Conservation (phyloP, 2,888 invertebrate genomes). For the Micropterix aruncella region DNA sequence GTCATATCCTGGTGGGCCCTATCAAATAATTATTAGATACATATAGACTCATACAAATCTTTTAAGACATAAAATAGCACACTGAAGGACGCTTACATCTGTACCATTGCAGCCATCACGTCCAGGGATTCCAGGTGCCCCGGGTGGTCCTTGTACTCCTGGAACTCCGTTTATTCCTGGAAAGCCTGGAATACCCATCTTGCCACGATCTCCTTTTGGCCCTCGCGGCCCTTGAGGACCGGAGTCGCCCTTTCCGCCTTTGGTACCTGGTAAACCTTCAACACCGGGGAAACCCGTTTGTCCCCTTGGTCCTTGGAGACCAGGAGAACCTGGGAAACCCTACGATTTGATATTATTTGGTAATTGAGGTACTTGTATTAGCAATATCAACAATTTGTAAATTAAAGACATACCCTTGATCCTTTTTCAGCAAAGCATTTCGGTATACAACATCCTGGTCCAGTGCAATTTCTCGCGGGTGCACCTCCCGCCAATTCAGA, state of each 20-base stretch:
- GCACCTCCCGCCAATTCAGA: slow-evolving; percentile 21
- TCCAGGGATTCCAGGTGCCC: slow-evolving; percentile 69
- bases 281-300: slow-evolving; percentile 67
- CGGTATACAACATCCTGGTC: slow-evolving; percentile 58
- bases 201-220: slow-evolving; percentile 73
- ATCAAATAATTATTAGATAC: slow-evolving; percentile 7
- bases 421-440: slow-evolving; percentile 87
- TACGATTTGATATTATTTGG: slow-evolving; percentile 17
- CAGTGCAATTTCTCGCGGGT: slow-evolving; percentile 46
- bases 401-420: slow-evolving; percentile 41
- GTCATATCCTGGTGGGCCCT: slow-evolving; percentile 60
- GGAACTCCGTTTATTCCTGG: slow-evolving; percentile 63
- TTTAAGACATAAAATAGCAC: background rate
- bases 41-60: background rate
- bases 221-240: slow-evolving; percentile 73
- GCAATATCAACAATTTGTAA: background rate
- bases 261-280: slow-evolving; percentile 76
- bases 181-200: slow-evolving; percentile 77
- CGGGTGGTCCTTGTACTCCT: slow-evolving; percentile 52
- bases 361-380: background rate
- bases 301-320: slow-evolving; percentile 60
- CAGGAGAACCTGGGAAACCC: slow-evolving; percentile 63
- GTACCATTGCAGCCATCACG: slow-evolving; percentile 94
- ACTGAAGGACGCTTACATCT: slow-evolving; percentile 47
- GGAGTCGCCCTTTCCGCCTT: slow-evolving; percentile 79